Conservation (phyloP, 2,113 vertebrate species). For the Ovis canadensis region DNA sequence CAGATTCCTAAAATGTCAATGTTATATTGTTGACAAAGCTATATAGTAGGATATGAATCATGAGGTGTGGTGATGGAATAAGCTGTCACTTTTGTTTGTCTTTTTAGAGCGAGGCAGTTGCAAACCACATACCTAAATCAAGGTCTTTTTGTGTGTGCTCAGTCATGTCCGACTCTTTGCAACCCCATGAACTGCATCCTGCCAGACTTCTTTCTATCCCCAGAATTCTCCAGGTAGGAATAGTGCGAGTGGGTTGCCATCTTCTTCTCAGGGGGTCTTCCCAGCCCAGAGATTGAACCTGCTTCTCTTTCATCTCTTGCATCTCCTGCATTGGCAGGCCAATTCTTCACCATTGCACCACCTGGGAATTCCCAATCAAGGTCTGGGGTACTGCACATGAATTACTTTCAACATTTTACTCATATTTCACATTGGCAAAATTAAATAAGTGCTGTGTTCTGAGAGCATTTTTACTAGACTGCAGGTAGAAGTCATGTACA, state of each 20-base stretch:
- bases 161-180: not conserved
- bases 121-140: not conserved
- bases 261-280: not conserved
- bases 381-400: not conserved
- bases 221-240: not conserved
- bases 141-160: not conserved
- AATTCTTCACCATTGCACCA: not conserved
- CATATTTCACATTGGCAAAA: not conserved
- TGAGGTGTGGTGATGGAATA: not conserved
- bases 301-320: not conserved
- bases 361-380: not conserved
- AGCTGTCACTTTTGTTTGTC: not conserved
- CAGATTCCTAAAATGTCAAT: not conserved
- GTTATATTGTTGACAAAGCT: not conserved
- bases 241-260: not conserved
- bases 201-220: not conserved
- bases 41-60: not conserved
- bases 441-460: not conserved
- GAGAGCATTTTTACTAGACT: not conserved
- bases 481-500: not conserved
- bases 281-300: not conserved
- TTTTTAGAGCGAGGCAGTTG: not conserved
- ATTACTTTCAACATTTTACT: not conserved
- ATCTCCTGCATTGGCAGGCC: not conserved
- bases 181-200: not conserved